Base-by-base conservation (phyloP, 2,113 vertebrate species). In the Burhinus bistriatus region DNA sequence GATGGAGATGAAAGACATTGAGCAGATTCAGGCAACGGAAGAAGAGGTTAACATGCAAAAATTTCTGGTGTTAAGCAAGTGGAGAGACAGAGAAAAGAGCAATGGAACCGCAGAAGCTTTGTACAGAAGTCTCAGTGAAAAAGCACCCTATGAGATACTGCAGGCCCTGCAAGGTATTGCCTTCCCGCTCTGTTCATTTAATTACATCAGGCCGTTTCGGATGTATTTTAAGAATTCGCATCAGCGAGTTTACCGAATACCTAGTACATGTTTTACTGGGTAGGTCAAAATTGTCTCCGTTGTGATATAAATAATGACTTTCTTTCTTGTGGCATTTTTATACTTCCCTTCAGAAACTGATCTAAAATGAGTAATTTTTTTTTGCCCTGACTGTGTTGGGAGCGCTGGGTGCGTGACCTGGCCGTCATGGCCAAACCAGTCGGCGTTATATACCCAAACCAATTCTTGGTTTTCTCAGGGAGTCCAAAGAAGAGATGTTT, bases 41-140 rank as follows among this genome's bases (percentile, higher is more conserved):
- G 96, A 98, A 6, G 96, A 98, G 1, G 94, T 97, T n/a, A 97
- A 85, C 12, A 98, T 99, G 49, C 98, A 98, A 59, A 99, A 98
- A 83, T 97, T 98, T 66, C 96, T 81, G 94, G 94, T 98, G 98
- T 93, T 99, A 83, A 96, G 97, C 80, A 93, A 96, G 93, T 99
- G 98, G 98, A 97, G 97, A 12, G 97, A 97, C 18, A 97, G 94
- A 62, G 82, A 80, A 6, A 86, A 97, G 11, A 95, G 97, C 25
- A 93, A 96, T 0, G 98, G 98, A 5, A 98, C 98, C 0, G 97
- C 97, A 2, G 44, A 61, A 34, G 84, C 97, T 26, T 87, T 99
- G 79, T 84, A 38, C 72, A 64, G 85, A 3, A 96, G 94, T 47
- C 81, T 99, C 4, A 34, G 89, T 15, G 97, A 97, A 0, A 95